These are phyloP conservation scores for Potorous gilbertii DNA, from an alignment of 2,797 vertebrate genomes.

Conservation along the genomic window DNA sequence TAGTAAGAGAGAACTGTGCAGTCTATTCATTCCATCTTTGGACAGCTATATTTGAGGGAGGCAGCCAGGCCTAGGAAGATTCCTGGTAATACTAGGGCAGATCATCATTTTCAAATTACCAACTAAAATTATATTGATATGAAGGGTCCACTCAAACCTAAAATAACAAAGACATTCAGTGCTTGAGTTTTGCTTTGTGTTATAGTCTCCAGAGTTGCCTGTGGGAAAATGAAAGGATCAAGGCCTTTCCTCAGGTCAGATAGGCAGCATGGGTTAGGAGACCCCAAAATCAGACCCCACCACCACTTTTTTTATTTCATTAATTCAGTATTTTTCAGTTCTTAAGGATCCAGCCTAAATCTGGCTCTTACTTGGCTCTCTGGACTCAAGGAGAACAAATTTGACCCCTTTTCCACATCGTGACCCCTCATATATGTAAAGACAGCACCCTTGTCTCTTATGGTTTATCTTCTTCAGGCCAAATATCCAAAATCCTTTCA, in stretches of 20 bases:
- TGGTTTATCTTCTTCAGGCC: background rate
- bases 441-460: background rate
- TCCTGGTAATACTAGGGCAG: background rate
- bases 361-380: background rate
- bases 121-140: constrained; percentile 51
- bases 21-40: background rate
- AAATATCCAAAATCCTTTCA: background rate
- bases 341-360: background rate
- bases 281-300: background rate
- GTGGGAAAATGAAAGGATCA: background rate
- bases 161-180: constrained; percentile 65
- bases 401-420: background rate
- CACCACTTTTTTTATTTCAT: background rate
- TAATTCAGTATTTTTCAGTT: background rate
- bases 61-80: background rate
- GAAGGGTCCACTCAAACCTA: constrained; percentile 67
- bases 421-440: background rate
- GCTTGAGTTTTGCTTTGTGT: constrained; percentile 53
- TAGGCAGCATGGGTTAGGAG: no score
- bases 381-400: background rate
- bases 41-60: background rate
- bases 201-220: background rate
- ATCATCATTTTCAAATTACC: constrained; percentile 57
- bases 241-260: no score
- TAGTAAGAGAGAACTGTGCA: background rate